Evolutionary conservation across 2,113 vertebrate genomes (phyloP).

Genomic region (Gavialis gangeticus): DNA sequence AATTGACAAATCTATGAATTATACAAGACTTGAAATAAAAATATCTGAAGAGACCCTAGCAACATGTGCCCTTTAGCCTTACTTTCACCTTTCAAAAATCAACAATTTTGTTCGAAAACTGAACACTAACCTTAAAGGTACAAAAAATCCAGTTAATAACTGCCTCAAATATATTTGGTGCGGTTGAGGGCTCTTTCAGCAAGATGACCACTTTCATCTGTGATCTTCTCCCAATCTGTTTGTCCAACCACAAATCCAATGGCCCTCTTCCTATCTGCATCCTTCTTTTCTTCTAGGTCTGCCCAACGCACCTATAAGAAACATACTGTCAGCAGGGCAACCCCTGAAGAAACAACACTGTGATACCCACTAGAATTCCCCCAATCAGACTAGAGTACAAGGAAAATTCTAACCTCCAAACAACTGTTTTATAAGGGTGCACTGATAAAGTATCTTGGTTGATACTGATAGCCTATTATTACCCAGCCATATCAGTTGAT

Average conservation of each 20-base stretch:
- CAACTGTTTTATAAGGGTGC: too few relatives aligned
- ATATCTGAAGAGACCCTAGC: slow-evolving; percentile 11
- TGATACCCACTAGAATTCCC: neutral
- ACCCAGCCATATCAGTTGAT: too few relatives aligned
- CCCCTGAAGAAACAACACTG: slow-evolving; percentile 17
- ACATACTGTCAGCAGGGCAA: slow-evolving; percentile 55
- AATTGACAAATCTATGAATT: slow-evolving; percentile 15
- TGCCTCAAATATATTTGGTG: slow-evolving; percentile 97
- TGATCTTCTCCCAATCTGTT: slow-evolving; percentile 99
- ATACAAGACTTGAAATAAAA: slow-evolving; percentile 14
- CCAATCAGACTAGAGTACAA: neutral
- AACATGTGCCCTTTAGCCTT: slow-evolving; percentile 34
- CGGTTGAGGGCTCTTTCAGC: slow-evolving; percentile 98
- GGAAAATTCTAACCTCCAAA: neutral
- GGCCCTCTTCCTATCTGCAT: slow-evolving; percentile 96
- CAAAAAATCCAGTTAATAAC: slow-evolving; percentile 70
- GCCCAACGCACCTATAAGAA: slow-evolving; percentile 95
- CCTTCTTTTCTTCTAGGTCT: slow-evolving; percentile 98
- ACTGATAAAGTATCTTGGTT: too few relatives aligned
- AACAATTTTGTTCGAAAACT: neutral
- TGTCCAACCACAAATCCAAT: slow-evolving; percentile 99
- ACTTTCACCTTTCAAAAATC: neutral
- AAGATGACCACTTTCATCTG: slow-evolving; percentile 95
- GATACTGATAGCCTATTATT: too few relatives aligned
- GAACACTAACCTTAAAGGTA: slow-evolving; percentile 82